phyloP scores from a whole-genome alignment of 2,797 vertebrate genomes.

The Macroramphosus scolopax region DNA sequence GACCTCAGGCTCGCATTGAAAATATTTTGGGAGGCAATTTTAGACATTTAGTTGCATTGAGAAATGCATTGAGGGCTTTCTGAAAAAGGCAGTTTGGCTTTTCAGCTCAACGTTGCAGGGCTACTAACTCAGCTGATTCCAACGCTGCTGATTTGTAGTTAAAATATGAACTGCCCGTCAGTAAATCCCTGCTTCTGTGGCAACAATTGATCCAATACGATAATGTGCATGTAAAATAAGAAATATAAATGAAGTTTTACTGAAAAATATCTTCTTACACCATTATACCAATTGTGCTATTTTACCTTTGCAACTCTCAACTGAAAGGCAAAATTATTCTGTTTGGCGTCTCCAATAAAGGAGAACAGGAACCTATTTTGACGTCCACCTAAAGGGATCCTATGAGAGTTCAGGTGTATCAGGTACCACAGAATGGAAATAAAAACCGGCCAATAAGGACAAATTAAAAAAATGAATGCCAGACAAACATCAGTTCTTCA shows the following conservation, averaged over 20 bases:
- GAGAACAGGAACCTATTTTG: conserved; percentile 12
- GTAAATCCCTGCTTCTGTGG: too few species aligned
- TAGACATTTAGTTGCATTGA: conserved; percentile 9
- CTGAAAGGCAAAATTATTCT: conserved; percentile 20
- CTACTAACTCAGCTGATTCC: too few species aligned
- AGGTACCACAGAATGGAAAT: conserved; percentile 6
- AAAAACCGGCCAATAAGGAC: conserved; percentile 24
- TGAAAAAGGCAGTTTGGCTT: conserved; percentile 19
- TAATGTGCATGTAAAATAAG: background rate
- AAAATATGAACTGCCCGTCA: conserved; percentile 6
- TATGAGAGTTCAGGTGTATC: too few species aligned
- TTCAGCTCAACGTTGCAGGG: background rate
- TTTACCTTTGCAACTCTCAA: conserved; percentile 7
- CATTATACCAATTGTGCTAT: background rate
- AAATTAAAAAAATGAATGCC: conserved; percentile 35
- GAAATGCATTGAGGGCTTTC: background rate
- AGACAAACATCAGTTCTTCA: conserved; percentile 25
- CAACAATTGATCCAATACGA: background rate
- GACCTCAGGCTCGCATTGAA: conserved; percentile 60
- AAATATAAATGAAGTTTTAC: conserved; percentile 21
- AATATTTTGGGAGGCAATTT: conserved; percentile 7
- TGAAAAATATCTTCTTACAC: conserved; percentile 2
- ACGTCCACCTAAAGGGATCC: conserved; percentile 8
- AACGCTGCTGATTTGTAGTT: conserved; percentile 7
- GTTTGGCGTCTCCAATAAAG: conserved; percentile 16